A percentile compares a stretch with the other conserved stretches of the same genome.
Evolutionary conservation across 2,797 vertebrate genomes (phyloP).

Genomic region (Columba guinea): DNA sequence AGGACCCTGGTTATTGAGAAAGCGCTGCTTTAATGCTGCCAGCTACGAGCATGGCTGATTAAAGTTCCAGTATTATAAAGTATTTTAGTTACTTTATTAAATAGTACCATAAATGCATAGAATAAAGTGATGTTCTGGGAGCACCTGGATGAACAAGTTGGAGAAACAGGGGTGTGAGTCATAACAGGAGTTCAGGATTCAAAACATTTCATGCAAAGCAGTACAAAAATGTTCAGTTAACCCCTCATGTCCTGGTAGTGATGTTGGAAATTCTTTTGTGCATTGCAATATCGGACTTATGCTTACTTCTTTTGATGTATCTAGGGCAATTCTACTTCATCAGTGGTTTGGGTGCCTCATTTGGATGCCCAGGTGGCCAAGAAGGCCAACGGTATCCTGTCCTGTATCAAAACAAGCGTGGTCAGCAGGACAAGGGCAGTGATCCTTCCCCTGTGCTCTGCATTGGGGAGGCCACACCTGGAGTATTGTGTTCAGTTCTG

Average conservation of each 20-base stretch:
- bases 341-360: neutral
- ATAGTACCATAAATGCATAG: neutral
- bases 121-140: neutral
- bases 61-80: neutral
- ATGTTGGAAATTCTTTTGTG: neutral
- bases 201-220: neutral
- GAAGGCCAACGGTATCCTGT: no score
- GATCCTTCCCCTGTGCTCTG: no score
- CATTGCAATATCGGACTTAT: neutral
- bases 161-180: constrained; percentile 18
- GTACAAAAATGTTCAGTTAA: constrained; percentile 3
- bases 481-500: no score
- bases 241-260: neutral
- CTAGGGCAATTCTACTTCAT: neutral
- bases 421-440: no score
- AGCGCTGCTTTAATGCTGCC: neutral
- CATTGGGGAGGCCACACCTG: no score
- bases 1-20: neutral
- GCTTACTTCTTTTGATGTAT: neutral
- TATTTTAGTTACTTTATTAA: neutral
- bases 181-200: neutral
- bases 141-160: neutral
- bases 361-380: no score
- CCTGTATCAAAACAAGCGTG: no score
- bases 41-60: neutral